A percentile compares a stretch with the other conserved stretches of the same genome.
Conservation (phyloP, 2,113 vertebrate genomes). For the Phaetusa simplex region DNA sequence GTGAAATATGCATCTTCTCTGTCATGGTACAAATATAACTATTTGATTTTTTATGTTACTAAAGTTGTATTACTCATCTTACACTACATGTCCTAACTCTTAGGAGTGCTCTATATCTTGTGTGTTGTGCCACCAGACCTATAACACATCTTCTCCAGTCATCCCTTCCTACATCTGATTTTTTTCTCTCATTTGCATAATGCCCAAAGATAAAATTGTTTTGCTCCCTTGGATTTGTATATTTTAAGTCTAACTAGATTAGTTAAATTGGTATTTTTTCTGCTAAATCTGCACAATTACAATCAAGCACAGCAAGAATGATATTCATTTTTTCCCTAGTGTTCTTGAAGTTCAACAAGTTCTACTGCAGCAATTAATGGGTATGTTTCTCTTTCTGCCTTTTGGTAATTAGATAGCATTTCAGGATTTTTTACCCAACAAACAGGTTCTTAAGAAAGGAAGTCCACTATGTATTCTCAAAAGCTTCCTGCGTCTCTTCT, state of each 20-base stretch:
- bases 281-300: not conserved
- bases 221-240: not conserved
- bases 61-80: not conserved
- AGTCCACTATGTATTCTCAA: not conserved
- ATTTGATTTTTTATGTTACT: not conserved
- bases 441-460: not conserved
- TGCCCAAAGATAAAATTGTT: not conserved
- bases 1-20: not conserved
- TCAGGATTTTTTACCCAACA: constrained; percentile 14
- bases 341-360: not conserved
- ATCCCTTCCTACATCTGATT: not conserved
- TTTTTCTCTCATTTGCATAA: not conserved
- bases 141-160: not conserved
- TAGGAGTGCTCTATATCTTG: not conserved
- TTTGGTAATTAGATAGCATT: not conserved
- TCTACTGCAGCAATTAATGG: not conserved
- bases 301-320: not conserved
- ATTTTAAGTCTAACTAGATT: not conserved
- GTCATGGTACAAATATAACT: not conserved
- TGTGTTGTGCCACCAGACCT: not conserved
- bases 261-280: not conserved
- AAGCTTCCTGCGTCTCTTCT: not conserved
- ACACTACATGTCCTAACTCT: not conserved
- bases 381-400: not conserved
- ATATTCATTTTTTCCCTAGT: not conserved